Evolutionary conservation across 2,113 vertebrate species (phyloP).

Genomic region (Phrynosoma blainvillii): DNA sequence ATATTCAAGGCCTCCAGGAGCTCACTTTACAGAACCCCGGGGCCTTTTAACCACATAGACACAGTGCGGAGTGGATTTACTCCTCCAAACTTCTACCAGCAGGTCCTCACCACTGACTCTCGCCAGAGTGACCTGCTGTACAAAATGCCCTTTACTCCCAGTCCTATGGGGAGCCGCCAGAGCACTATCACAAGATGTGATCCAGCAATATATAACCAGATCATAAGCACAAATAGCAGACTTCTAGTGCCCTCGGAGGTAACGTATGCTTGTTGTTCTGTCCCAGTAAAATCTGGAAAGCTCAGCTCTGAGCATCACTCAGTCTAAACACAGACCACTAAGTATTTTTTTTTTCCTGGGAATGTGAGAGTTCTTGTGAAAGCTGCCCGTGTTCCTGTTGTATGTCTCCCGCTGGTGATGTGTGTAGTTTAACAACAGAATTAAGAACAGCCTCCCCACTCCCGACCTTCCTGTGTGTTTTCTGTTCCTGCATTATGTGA

Average conservation of each 20-base stretch:
- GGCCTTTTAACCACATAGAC: conserved; percentile 76
- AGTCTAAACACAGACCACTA: neutral
- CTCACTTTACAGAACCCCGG: conserved; percentile 76
- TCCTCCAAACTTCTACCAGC: conserved; percentile 78
- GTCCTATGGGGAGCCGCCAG: conserved; percentile 75
- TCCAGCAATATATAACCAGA: conserved; percentile 77
- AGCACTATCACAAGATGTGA: conserved; percentile 77
- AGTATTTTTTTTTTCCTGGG: neutral
- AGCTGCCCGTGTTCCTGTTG: neutral
- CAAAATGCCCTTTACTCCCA: conserved; percentile 76
- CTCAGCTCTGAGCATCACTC: neutral
- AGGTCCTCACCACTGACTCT: conserved; percentile 83
- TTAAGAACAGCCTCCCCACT: neutral
- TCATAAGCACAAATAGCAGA: conserved; percentile 69
- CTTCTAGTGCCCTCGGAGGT: conserved; percentile 72
- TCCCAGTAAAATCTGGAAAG: conserved; percentile 29
- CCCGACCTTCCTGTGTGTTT: neutral
- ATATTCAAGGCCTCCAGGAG: conserved; percentile 74
- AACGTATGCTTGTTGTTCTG: conserved; percentile 62
- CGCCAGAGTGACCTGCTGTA: conserved; percentile 78
- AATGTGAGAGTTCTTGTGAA: neutral
- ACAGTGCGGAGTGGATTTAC: conserved; percentile 72
- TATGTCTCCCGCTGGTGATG: neutral
- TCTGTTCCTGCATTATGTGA: neutral
- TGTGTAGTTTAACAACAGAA: neutral